A percentile compares a stretch with the other conserved stretches of the same genome.
Evolutionary conservation across 2,113 vertebrate genomes (phyloP).

Genomic region (western clawed frog (Xenopus tropicalis)): DNA sequence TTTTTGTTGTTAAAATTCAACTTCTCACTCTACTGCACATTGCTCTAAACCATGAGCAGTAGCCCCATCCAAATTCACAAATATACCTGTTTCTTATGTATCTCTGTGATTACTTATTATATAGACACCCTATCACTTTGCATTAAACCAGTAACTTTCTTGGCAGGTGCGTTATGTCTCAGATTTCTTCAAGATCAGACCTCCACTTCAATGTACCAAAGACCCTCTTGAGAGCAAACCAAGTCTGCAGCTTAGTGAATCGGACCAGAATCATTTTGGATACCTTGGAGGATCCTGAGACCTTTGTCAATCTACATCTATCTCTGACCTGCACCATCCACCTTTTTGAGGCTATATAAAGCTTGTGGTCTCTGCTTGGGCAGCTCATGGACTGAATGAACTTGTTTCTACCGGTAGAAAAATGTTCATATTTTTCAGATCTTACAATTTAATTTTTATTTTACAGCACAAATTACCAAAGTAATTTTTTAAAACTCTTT

Average conservation of each 20-base stretch:
- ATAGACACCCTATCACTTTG: no score
- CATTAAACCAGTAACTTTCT: not conserved
- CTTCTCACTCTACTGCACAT: no score
- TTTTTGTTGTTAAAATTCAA: no score
- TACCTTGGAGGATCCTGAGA: slow-evolving; percentile 65
- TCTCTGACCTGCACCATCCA: not conserved
- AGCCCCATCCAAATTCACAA: no score
- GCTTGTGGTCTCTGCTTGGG: not conserved
- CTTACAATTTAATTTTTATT: slow-evolving; percentile 21
- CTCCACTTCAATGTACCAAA: slow-evolving; percentile 45
- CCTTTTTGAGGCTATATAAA: not conserved
- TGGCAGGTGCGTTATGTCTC: slow-evolving; percentile 80
- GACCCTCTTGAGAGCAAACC: slow-evolving; percentile 71
- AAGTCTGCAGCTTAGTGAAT: slow-evolving; percentile 73
- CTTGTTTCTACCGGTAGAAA: slow-evolving; percentile 12
- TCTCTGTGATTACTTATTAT: no score
- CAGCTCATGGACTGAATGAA: slow-evolving; percentile 26
- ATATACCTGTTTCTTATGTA: no score
- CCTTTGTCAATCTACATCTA: fast-evolving
- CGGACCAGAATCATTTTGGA: slow-evolving; percentile 75
- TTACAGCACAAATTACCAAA: slow-evolving; percentile 38
- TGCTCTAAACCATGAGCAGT: no score
- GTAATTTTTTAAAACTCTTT: slow-evolving; percentile 29
- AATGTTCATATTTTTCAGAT: slow-evolving; percentile 3
- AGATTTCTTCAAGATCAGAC: slow-evolving; percentile 84